A percentile compares a stretch with the other conserved stretches of the same genome.
phyloP scores from a whole-genome alignment of 2,113 vertebrate genomes.

The Podarcis raffonei region DNA sequence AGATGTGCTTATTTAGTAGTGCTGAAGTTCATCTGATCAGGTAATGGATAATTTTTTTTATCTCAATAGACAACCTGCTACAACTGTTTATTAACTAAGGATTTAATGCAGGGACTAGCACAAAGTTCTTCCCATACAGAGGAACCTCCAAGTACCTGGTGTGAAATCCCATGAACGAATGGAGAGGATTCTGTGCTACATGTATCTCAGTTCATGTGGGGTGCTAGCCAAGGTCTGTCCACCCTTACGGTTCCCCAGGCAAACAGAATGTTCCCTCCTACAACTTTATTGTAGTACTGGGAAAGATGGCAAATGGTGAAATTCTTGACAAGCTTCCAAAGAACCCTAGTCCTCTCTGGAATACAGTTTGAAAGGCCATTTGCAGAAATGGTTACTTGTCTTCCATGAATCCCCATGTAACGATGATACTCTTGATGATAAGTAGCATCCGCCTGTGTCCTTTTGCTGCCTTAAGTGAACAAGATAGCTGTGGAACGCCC shows the following conservation, averaged over 20 bases:
- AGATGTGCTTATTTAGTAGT: background rate
- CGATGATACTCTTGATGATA: too few relatives aligned
- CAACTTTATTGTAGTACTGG: background rate
- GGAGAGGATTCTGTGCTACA: background rate
- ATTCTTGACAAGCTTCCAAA: background rate
- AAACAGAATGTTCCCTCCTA: background rate
- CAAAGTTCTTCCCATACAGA: background rate
- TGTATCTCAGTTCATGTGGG: background rate
- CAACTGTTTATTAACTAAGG: background rate
- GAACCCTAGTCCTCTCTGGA: background rate
- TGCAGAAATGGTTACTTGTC: background rate
- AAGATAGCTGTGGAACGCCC: too few relatives aligned
- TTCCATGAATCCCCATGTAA: background rate
- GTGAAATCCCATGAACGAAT: background rate
- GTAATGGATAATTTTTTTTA: background rate
- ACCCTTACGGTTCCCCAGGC: background rate
- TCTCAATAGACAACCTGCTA: background rate
- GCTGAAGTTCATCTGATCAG: background rate
- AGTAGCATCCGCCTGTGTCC: background rate
- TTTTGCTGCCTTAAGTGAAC: too few relatives aligned
- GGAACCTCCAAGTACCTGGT: background rate
- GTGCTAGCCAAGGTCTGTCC: background rate
- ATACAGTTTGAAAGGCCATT: background rate
- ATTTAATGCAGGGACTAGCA: background rate
- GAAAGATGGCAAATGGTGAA: background rate